Conservation (phyloP, 2,888 invertebrate genomes). For the Tetragonisca angustula region DNA sequence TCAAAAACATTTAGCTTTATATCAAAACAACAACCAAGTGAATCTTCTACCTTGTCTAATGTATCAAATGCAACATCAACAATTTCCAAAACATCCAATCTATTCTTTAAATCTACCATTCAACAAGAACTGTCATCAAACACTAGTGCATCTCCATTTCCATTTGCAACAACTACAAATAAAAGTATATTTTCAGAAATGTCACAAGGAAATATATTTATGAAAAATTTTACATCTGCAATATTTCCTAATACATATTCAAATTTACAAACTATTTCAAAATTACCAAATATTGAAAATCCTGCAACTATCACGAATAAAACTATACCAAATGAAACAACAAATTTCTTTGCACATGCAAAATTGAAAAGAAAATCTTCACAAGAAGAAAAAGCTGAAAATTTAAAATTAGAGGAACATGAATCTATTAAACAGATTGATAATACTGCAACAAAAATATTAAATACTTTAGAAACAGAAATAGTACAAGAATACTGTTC, state of each 20-base stretch:
- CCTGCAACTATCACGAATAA: background rate
- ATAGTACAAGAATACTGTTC: slow-evolving; percentile 72
- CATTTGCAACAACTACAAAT: slow-evolving; percentile 38
- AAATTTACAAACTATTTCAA: slow-evolving; percentile 14
- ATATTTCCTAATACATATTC: slow-evolving; percentile 39
- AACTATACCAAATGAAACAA: slow-evolving; percentile 5
- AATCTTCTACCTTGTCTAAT: slow-evolving; percentile 8
- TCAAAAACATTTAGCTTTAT: slow-evolving; percentile 13
- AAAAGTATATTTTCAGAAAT: slow-evolving; percentile 67
- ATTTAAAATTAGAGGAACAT: slow-evolving; percentile 58
- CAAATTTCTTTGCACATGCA: background rate
- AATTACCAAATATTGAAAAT: background rate
- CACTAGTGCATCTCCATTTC: slow-evolving; percentile 50
- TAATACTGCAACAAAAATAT: slow-evolving; percentile 70
- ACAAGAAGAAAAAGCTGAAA: slow-evolving; percentile 31
- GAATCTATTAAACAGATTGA: slow-evolving; percentile 67
- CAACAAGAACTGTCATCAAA: slow-evolving; percentile 12
- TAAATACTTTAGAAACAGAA: slow-evolving; percentile 68
- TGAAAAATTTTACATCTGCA: slow-evolving; percentile 30
- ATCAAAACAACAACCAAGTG: slow-evolving; percentile 9
- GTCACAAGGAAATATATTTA: slow-evolving; percentile 59
- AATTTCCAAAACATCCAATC: slow-evolving; percentile 21
- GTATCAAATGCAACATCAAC: slow-evolving; percentile 11
- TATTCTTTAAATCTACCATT: slow-evolving; percentile 33
- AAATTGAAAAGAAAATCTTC: background rate